Base-by-base conservation (phyloP, 2,113 vertebrate species). In the Cyphotilapia sp. region DNA sequence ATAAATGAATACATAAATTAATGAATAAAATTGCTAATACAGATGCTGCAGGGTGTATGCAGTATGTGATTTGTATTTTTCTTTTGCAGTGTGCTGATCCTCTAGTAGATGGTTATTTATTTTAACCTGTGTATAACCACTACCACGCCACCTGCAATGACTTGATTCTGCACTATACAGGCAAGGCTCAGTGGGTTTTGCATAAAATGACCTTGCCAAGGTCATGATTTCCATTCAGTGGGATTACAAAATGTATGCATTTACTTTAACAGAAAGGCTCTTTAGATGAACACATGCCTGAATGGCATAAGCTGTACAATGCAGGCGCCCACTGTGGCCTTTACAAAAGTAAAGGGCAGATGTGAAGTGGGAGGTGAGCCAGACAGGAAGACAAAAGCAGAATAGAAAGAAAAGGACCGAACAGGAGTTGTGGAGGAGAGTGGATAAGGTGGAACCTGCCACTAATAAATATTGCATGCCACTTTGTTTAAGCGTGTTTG, bases 181-280 rank as follows among this genome's bases (percentile, higher is more conserved):
- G 84, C 81, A 63, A 8, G 16, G 59, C 83, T 87, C 53, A 29
- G 74, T 40, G 59, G 59, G 17, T 59, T 81, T 80, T 85, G 82
- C 74, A 71, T 83, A 24, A n/a, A 56, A 81, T 88, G 92, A 91
- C 89, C 90, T 91, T 93, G 84, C 31, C 87, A 90, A 92, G 88
- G 90, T 90, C 51, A 89, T 49, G 40, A 38, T 14, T 81, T 86
- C 76, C 82, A 86, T 86, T 89, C 83, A 86, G 49, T 8, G 33
- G 17, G 80, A 81, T 78, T 10, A 57, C 31, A 78, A 85, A 88
- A 89, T 42, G n/a, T 35, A 83, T 71, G 85, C 88, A 89, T 84
- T 87, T 86, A 85, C 84, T 85, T 81, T 76, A 74, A 53, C 80
- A 35, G 11, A 19, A 10, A 85, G 86, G 82, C 83, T 82, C 83